phyloP scores from a whole-genome alignment of 2,888 invertebrate species.

The Drosophila histrio region DNA sequence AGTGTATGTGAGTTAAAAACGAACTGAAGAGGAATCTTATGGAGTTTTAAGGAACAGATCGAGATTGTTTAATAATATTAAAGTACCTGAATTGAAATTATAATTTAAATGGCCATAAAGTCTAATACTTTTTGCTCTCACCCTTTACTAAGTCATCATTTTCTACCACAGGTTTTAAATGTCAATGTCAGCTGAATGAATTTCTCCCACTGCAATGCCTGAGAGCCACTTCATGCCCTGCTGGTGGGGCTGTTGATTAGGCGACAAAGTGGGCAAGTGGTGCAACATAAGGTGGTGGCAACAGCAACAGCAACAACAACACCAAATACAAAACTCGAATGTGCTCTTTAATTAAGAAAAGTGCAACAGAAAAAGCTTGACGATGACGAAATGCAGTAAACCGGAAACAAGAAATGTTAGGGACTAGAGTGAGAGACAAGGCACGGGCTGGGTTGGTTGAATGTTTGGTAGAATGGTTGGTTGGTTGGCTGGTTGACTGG shows the following conservation, averaged over 20 bases:
- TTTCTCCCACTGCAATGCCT: neutral
- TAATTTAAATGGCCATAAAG: neutral
- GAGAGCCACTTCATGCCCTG: constrained; percentile 19
- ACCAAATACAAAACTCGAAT: constrained; percentile 36
- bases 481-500: constrained; percentile 10
- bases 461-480: constrained; percentile 12
- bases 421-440: constrained; percentile 11
- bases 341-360: constrained; percentile 63
- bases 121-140: neutral
- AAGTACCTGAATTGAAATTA: neutral
- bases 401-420: constrained; percentile 55
- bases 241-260: constrained; percentile 32
- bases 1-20: neutral
- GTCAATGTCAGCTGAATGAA: constrained; percentile 5
- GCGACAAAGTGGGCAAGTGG: constrained; percentile 38
- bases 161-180: neutral
- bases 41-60: neutral
- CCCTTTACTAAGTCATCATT: neutral
- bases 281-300: constrained; percentile 31
- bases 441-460: constrained; percentile 17
- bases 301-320: constrained; percentile 10
- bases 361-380: constrained; percentile 51
- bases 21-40: neutral
- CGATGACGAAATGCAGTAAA: constrained; percentile 56
- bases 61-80: neutral